Evolutionary conservation across 2,113 vertebrate genomes (phyloP).

Genomic region (Heterochromis multidens): DNA sequence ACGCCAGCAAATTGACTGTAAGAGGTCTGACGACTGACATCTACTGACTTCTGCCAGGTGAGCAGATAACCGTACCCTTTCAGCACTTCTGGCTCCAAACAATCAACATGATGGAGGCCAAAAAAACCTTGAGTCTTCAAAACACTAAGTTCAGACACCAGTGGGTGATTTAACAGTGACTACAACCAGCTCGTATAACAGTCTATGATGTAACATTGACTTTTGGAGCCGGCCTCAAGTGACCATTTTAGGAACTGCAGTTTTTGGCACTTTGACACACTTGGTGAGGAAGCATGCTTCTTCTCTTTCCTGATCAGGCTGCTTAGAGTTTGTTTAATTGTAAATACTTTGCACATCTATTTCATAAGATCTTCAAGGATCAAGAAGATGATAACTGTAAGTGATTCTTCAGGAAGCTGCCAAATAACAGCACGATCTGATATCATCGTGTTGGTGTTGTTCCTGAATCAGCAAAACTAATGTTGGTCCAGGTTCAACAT

Average conservation of each 20-base stretch:
- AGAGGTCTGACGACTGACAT: background rate
- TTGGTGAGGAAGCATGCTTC: background rate
- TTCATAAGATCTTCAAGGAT: background rate
- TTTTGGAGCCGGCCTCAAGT: background rate
- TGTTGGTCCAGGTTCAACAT: too few species aligned
- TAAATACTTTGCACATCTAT: background rate
- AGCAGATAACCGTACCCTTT: background rate
- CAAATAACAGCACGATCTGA: too few species aligned
- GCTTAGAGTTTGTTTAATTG: background rate
- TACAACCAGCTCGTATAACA: background rate
- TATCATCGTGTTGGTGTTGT: too few species aligned
- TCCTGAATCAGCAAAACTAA: too few species aligned
- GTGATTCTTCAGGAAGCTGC: background rate
- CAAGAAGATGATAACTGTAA: accelerated
- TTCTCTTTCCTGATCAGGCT: accelerated
- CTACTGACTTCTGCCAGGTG: background rate
- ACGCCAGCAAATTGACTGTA: too few species aligned
- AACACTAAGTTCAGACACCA: background rate
- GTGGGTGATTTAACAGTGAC: background rate
- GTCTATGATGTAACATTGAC: background rate
- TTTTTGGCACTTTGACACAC: background rate
- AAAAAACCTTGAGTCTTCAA: background rate
- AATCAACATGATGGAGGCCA: accelerated
- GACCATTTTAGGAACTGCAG: background rate
- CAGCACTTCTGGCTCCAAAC: background rate